These are phyloP conservation scores for Vandiemenella viatica DNA, from an alignment of 2,888 invertebrate genomes.

Conservation along the genomic window DNA sequence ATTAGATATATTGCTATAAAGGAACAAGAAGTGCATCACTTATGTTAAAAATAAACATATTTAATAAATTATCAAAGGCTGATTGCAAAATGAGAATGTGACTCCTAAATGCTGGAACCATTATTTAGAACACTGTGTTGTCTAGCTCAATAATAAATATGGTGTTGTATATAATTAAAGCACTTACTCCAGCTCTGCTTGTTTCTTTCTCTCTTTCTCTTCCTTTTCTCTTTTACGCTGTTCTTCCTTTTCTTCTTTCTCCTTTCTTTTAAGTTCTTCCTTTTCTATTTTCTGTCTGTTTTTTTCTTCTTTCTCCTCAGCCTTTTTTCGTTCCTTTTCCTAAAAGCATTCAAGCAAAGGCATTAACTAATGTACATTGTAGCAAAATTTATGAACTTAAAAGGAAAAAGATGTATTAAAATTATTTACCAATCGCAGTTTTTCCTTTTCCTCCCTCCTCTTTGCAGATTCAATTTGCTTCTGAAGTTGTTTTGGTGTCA, in stretches of 20 bases:
- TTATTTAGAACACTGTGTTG: neutral
- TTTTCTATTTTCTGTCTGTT: constrained; percentile 35
- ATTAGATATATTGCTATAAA: no score
- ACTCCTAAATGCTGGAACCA: neutral
- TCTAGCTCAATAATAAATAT: neutral
- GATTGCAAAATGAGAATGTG: neutral
- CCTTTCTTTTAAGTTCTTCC: constrained; percentile 34
- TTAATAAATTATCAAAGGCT: neutral
- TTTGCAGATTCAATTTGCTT: constrained; percentile 41
- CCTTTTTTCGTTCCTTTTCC: constrained; percentile 30
- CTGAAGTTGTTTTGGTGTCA: constrained; percentile 33
- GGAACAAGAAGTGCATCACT: no score
- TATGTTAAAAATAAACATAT: neutral
- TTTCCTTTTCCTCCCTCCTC: constrained; percentile 38
- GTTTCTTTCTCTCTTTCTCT: constrained; percentile 26
- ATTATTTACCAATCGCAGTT: constrained; percentile 31
- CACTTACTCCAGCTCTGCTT: constrained; percentile 30
- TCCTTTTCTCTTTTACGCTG: constrained; percentile 26
- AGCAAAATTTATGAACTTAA: constrained; percentile 12
- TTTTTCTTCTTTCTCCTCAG: constrained; percentile 33
- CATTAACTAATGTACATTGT: neutral
- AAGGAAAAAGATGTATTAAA: constrained; percentile 26
- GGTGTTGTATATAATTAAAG: constrained; percentile 4
- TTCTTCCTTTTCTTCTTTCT: constrained; percentile 20
- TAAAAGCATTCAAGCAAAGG: constrained; percentile 21